Percentiles rank a stretch among this genome's conserved stretches.
These are phyloP conservation scores for Semibalanus balanoides DNA, from an alignment of 1,140 invertebrate genomes.

Conservation along the genomic window DNA sequence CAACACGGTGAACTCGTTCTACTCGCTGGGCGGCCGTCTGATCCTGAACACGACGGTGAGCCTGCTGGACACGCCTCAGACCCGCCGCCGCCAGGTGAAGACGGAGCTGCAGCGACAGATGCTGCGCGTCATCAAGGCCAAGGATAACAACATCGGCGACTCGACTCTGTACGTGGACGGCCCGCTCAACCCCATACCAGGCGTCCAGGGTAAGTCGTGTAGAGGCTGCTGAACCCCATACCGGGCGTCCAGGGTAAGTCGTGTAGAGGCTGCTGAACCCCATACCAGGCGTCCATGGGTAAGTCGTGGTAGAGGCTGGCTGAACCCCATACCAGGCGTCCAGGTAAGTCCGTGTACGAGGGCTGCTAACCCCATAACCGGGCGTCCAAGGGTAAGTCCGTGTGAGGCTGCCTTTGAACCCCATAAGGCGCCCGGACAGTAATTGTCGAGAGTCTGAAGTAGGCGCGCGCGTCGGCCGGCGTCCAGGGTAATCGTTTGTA, in stretches of 20 bases:
- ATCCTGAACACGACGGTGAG: slow-evolving; percentile 72
- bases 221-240: slow-evolving; percentile 48
- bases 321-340: slow-evolving; percentile 56
- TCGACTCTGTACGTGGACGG: slow-evolving; percentile 68
- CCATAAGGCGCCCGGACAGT: too few species aligned
- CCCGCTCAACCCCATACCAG: slow-evolving; percentile 54
- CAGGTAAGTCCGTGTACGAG: too few species aligned
- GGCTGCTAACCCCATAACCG: too few species aligned
- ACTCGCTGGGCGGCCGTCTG: slow-evolving; percentile 43
- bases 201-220: slow-evolving; percentile 42
- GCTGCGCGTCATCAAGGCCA: slow-evolving; percentile 59
- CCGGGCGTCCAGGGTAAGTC: slow-evolving; percentile 45
- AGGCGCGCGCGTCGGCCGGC: too few species aligned
- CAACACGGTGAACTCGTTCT: slow-evolving; percentile 63
- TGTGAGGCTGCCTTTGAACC: too few species aligned
- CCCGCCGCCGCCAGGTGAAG: slow-evolving; percentile 41
- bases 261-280: slow-evolving; percentile 46
- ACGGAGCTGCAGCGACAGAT: slow-evolving; percentile 65
- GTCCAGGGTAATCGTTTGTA: too few species aligned
- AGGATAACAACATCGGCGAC: slow-evolving; percentile 71
- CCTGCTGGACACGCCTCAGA: slow-evolving; percentile 53
- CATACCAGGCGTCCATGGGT: slow-evolving; percentile 52
- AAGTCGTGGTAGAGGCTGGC: slow-evolving; percentile 32
- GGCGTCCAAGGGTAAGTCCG: too few species aligned
- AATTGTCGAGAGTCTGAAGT: too few species aligned